Base-by-base conservation (phyloP, 92 coral and sea anemone species). In the Porites evermanni region DNA sequence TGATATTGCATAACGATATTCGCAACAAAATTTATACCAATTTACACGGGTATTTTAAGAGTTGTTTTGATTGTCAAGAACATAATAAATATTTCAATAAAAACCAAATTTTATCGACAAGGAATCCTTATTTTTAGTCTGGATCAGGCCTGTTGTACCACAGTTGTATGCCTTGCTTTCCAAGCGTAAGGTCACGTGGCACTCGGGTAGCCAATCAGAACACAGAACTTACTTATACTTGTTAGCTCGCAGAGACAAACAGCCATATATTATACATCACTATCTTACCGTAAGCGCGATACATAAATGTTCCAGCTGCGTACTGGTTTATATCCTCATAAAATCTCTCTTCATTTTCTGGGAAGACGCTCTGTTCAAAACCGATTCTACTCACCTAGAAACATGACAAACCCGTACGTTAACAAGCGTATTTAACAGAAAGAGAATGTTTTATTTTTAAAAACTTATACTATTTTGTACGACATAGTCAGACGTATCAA, bases 241-340 rank as follows among this genome's bases (percentile, higher is more conserved):
- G 17, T 56, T 56, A 56, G 12, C 61, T 11, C 61, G 16, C 61
- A 56, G 61, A 56, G 8, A 56, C 1, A 10, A 0, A 56, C 12
- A 56, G 16, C 61, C 61, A 2, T 8, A 8, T 56, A 14, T 10
- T 12, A 2, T 56, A 11, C 3, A 11, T 56, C 61, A 16, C n/a
- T n/a, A 2, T 19, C 67, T 85, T 90, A 97, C 99, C 98, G 82
- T 91, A 90, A 4, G 94, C 96, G 13, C 69, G 93, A 86, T 95
- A 95, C n/a, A 97, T 86, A 77, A 97, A 97, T 8, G 94, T 93
- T 50, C 95, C 99, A 21, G 95, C 94, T 12, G 89, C 90, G 80
- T 88, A 92, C 44, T 91, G 96, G 90, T 93, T 90, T 29, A 83
- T 75, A 69, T 94, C 94, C 29, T 92, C 95, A 63, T 65, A 73